Evolutionary conservation across 1,140 invertebrate species (phyloP), one percentile per base, ranked within the genome.

Genomic region (Temnothorax nylanderi): DNA sequence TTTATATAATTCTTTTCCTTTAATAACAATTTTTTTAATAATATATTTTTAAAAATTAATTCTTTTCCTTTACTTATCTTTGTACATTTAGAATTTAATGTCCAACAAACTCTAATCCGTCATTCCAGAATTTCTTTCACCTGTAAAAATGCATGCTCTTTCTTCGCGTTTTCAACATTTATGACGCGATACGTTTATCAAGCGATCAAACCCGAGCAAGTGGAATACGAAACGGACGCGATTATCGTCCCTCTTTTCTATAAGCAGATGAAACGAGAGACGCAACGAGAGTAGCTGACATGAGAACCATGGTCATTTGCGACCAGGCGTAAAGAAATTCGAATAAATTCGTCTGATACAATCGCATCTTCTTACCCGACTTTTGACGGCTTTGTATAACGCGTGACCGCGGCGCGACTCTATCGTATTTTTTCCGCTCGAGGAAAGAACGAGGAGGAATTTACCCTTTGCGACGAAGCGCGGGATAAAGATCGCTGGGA

Each of bases 211-310:
- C 26, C 26, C 26, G 41, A 64, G 18, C 18, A 34, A 64, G 26
- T 65, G 41, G 58, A 78, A 64, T 80, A 44, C 11, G 56, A 26
- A 32, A 16, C 56, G 32, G 64, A 69, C 44, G 56, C 44, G 88
- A 86, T 81, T 76, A 58, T 88, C 62, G 69, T 71, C 37, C 75
- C 58, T 51, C 16, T 75, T 80, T 49, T 32, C 13, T n/a, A 60
- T 85, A 64, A 85, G 84, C 21, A 51, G 84, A 87, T 86, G 87
- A 90, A 89, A 90, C 77, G 49, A 44, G 88, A 90, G 76, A 89
- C 34, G 77, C 72, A 78, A 89, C 44, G 85, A 80, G 85, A 89
- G 51, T 18, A 26, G 47, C 32, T 49, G 18, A 69, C 44, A 21
- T 44, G 58, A 32, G 72, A 60, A 88, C 58, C 69, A 49, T 34